Evolutionary conservation across 2,113 vertebrate species (phyloP), one percentile per base, ranked within the genome.

Genomic region (Emydura subglobosa): DNA sequence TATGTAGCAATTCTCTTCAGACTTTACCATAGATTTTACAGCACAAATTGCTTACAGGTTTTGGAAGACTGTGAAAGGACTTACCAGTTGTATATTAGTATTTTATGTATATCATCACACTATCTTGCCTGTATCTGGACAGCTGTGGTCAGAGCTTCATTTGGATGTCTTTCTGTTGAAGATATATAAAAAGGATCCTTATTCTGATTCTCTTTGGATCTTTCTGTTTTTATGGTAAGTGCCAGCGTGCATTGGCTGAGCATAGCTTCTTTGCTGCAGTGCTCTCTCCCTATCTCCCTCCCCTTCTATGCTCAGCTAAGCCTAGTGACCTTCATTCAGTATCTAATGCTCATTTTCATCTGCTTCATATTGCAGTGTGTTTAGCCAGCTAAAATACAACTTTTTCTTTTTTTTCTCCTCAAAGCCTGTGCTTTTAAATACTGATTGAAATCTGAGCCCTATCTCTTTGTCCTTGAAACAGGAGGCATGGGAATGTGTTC

Each of bases 161-260:
- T 95, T 92, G 98, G 97, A 97, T 97, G 95, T 95, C 94, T 97
- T 86, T 95, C 92, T 91, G 51, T 79, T 84, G 91, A 93, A 97
- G 96, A 97, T 97, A 79, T 87, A 51, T 92, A 96, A 96, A 97
- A 97, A 94, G 95, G 93, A 97, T 96, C 92, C 86, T 91, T 93
- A 93, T 93, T 97, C 96, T 97, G 97, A 89, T 96, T 98, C 96
- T 97, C 98, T 98, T 98, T 97, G 97, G 98, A 97, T 98, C 97
- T 98, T 98, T 98, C 98, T 98, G 97, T 98, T 98, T 98, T 98
- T 97, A 98, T 98, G 99, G 99, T 99, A 99, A 99, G 99, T 99
- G 97, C 96, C 94, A 91, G 98, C 97, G 88, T 98, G 95, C 95
- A 97, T 97, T 91, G 96, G 95, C 89, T 84, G 96, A 97, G 97